Percentiles rank a stretch among this genome's conserved stretches.
These are phyloP conservation scores for Diorhabda carinulata DNA, from an alignment of 1,140 invertebrate genomes.

Conservation along the genomic window DNA sequence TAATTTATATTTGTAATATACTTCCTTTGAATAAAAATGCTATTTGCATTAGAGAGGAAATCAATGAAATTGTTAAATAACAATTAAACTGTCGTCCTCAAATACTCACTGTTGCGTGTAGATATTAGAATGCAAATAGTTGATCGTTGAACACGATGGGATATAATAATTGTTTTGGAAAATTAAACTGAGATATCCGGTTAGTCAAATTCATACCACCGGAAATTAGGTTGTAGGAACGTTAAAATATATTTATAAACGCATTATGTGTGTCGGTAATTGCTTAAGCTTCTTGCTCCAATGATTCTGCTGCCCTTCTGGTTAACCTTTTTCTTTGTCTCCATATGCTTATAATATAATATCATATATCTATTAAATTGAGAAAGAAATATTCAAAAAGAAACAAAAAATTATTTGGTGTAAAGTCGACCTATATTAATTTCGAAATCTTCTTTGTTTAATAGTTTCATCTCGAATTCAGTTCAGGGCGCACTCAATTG, in stretches of 20 bases:
- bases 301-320: not conserved
- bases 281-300: not conserved
- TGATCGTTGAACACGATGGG: slow-evolving; percentile 23
- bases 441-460: too few relatives aligned
- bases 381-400: too few relatives aligned
- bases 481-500: too few relatives aligned
- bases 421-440: too few relatives aligned
- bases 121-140: slow-evolving; percentile 22
- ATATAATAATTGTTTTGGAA: slow-evolving; percentile 29
- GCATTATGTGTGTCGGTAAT: slow-evolving; percentile 12
- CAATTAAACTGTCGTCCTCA: slow-evolving; percentile 3
- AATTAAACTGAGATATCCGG: slow-evolving; percentile 38
- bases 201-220: slow-evolving; percentile 30
- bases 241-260: slow-evolving; percentile 15
- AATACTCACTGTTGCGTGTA: slow-evolving; percentile 7
- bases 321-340: not conserved
- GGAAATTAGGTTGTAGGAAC: slow-evolving; percentile 32
- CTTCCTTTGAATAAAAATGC: not conserved
- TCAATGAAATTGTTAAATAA: slow-evolving; percentile 1
- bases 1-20: not conserved
- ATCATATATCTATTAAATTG: too few relatives aligned
- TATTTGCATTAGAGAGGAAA: slow-evolving; percentile 6
- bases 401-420: too few relatives aligned
- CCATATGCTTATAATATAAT: too few relatives aligned
- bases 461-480: too few relatives aligned